phyloP scores from a whole-genome alignment of 2,888 invertebrate species.

The Lymantria dispar region DNA sequence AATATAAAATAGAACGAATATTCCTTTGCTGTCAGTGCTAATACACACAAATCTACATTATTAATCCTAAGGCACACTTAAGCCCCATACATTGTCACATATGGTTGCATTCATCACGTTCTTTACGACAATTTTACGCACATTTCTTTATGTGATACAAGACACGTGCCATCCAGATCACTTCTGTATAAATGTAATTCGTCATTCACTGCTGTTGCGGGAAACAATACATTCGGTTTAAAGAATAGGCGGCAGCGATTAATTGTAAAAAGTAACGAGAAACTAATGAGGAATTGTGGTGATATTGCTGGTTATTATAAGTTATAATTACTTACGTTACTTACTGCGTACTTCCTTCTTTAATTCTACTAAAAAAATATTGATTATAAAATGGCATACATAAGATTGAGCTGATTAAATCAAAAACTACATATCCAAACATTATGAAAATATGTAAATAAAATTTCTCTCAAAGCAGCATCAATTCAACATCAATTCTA shows the following conservation, averaged over 20 bases:
- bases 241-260: neutral
- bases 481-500: too few relatives aligned
- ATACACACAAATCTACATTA: neutral
- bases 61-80: constrained; percentile 1
- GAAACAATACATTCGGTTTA: constrained; percentile 9
- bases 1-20: neutral
- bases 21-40: neutral
- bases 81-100: constrained; percentile 5
- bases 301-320: too few relatives aligned
- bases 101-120: constrained; percentile 3
- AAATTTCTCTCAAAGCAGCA: too few relatives aligned
- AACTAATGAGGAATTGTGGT: too few relatives aligned
- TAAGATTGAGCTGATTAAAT: too few relatives aligned
- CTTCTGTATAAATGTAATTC: constrained; percentile 31
- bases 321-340: too few relatives aligned
- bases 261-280: too few relatives aligned
- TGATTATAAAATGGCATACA: too few relatives aligned
- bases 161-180: constrained; percentile 15
- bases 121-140: constrained; percentile 30
- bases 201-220: constrained; percentile 40
- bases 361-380: too few relatives aligned
- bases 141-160: constrained; percentile 18
- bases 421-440: too few relatives aligned
- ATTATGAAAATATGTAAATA: too few relatives aligned
- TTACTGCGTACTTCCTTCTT: too few relatives aligned